These are phyloP conservation scores for Xyrauchen texanus DNA, from an alignment of 2,113 vertebrate genomes.

Conservation along the genomic window DNA sequence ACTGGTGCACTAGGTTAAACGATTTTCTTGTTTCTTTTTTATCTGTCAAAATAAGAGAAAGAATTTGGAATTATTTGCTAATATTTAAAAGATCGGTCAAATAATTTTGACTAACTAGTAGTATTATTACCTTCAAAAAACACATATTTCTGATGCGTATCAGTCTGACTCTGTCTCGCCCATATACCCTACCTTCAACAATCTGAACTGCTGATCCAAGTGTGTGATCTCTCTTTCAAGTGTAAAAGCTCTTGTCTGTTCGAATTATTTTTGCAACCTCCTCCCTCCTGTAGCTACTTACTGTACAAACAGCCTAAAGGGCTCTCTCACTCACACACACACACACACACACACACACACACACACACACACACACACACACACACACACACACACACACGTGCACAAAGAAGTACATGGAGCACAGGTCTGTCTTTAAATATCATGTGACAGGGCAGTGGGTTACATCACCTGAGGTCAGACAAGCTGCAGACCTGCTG, in stretches of 20 bases:
- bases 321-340: slow-evolving; percentile 25
- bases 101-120: too few relatives aligned
- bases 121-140: background rate
- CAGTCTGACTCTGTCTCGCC: background rate
- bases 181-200: background rate
- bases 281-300: slow-evolving; percentile 79
- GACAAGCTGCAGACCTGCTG: slow-evolving; percentile 75
- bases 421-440: slow-evolving; percentile 80
- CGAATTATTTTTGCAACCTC: slow-evolving; percentile 65
- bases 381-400: slow-evolving; percentile 36
- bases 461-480: slow-evolving; percentile 82
- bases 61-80: too few relatives aligned
- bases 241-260: slow-evolving; percentile 76
- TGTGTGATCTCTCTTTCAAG: slow-evolving; percentile 48
- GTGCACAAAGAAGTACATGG: slow-evolving; percentile 58
- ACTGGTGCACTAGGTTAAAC: too few relatives aligned
- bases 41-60: too few relatives aligned
- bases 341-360: slow-evolving; percentile 36
- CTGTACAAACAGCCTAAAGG: slow-evolving; percentile 81
- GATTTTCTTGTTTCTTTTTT: too few relatives aligned
- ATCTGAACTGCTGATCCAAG: background rate
- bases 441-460: slow-evolving; percentile 83
- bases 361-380: slow-evolving; percentile 33
- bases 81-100: too few relatives aligned
- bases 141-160: background rate